Evolutionary conservation across 2,888 invertebrate genomes (phyloP), one percentile per base, ranked within the genome.

Genomic region (Anagyrus pseudococci): DNA sequence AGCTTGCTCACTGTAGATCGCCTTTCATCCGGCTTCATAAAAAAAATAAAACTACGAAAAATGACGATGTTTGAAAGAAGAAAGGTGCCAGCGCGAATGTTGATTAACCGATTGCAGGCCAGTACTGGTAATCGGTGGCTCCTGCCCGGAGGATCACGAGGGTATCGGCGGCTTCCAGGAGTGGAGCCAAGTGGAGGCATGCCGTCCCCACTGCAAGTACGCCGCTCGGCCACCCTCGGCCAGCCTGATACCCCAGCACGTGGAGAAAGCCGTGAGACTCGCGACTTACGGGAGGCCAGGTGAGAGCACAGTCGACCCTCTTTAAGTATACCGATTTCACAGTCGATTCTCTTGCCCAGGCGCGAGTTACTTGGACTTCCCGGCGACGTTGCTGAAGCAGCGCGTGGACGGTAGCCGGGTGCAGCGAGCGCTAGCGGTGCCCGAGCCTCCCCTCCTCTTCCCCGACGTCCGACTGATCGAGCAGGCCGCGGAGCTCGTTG

Each of bases 131-230:
- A 88, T 98, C 67, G 96, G 94, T 19, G 98, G 98, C 1, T 91
- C 97, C 0, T 92, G 93, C 71, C 91, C 94, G 17, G 86, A 91
- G 74, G 94, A 96, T 80, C 96, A 96, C 77, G 97, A 97, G 82
- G 93, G 93, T 8, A 91, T 96, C 72, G 98, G 98, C 22, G 98
- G 96, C 1, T 98, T 98, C 81, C 98, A 98, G 82, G 97, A 96
- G 82, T 96, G 91, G 83, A 88, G 90, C 0, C 96, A 96, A 84
- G 93, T 94, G 54, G 96, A 96, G 73, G 85, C 93, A 0, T 89
- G 93, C 61, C 87, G 93, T n/a, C 86, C 90, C 3, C 95, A 93
- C 78, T 93, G 94, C 82, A 98, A 98, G 83, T 96, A 95, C 80
- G 86, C 94, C 1, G 94, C 91, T 0, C 86, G 97, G 43, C 97